Conservation (phyloP, 2,888 invertebrate species). For the Perdita meconis region DNA sequence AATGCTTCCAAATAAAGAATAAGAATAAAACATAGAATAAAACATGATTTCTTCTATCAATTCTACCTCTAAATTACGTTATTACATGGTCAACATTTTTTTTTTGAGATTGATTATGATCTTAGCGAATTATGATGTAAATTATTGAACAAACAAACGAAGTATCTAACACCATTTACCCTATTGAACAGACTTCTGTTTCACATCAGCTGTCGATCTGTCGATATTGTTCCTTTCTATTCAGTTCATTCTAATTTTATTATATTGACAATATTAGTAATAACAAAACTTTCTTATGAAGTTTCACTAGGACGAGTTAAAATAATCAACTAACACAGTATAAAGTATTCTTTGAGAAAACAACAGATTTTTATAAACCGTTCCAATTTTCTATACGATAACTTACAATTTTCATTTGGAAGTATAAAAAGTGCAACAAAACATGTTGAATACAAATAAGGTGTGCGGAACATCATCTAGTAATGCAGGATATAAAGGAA, state of each 20-base stretch:
- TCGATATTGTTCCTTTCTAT: slow-evolving; percentile 2
- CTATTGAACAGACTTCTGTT: slow-evolving; percentile 30
- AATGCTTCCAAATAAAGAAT: too few species aligned
- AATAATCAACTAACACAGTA: neutral
- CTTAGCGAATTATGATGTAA: neutral
- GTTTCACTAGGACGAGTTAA: neutral
- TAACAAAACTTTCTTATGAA: slow-evolving; percentile 3
- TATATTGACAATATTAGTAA: neutral
- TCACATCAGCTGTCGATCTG: neutral
- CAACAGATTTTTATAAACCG: too few species aligned
- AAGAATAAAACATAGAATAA: too few species aligned
- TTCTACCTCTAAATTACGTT: neutral
- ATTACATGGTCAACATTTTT: neutral
- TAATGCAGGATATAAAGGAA: slow-evolving; percentile 5
- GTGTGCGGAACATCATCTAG: neutral
- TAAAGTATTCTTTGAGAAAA: neutral
- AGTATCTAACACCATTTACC: slow-evolving; percentile 36
- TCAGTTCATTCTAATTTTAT: slow-evolving; percentile 11
- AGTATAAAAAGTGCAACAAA: neutral
- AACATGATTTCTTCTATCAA: neutral
- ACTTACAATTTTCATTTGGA: neutral
- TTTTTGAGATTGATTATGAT: too few species aligned
- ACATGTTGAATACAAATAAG: neutral
- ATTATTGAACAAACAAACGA: slow-evolving; percentile 78
- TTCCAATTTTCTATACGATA: neutral